Evolutionary conservation across 2,113 vertebrate species (phyloP).

Genomic region (Vombatus ursinus): DNA sequence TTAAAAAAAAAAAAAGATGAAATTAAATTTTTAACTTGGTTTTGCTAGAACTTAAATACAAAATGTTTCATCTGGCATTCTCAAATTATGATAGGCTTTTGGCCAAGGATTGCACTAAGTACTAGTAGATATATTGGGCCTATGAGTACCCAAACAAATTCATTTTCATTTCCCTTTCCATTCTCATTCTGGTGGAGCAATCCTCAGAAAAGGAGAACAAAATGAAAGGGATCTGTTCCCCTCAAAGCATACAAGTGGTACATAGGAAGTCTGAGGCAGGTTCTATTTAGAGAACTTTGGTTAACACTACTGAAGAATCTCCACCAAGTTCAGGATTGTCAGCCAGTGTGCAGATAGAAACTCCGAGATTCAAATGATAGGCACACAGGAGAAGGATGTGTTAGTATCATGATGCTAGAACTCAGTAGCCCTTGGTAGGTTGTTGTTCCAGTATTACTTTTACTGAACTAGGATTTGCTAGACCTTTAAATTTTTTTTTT

Average conservation of each 20-base stretch:
- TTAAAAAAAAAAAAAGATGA: neutral
- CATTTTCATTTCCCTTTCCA: slow-evolving; percentile 60
- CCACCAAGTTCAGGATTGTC: neutral
- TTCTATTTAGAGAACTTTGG: slow-evolving; percentile 39
- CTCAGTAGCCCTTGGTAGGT: neutral
- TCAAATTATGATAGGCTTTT: slow-evolving; percentile 64
- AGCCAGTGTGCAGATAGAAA: slow-evolving; percentile 14
- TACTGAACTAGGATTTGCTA: neutral
- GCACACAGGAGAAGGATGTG: neutral
- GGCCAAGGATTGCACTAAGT: slow-evolving; percentile 46
- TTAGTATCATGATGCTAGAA: neutral
- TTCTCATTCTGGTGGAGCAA: slow-evolving; percentile 25
- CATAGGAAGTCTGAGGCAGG: slow-evolving; percentile 24
- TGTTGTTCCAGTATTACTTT: neutral
- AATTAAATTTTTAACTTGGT: slow-evolving; percentile 30
- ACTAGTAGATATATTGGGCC: slow-evolving; percentile 23
- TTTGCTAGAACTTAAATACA: slow-evolving; percentile 48
- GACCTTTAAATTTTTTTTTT: neutral
- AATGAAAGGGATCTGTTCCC: slow-evolving; percentile 16
- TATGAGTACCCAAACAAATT: slow-evolving; percentile 21
- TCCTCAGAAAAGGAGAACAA: slow-evolving; percentile 61
- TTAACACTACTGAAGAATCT: slow-evolving; percentile 12
- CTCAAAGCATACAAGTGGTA: slow-evolving; percentile 33
- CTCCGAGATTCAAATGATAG: neutral
- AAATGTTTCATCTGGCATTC: slow-evolving; percentile 20